Evolutionary conservation across 2,888 invertebrate species (phyloP), one percentile per base, ranked within the genome.

Genomic region (Drosophila kambysellisi): DNA sequence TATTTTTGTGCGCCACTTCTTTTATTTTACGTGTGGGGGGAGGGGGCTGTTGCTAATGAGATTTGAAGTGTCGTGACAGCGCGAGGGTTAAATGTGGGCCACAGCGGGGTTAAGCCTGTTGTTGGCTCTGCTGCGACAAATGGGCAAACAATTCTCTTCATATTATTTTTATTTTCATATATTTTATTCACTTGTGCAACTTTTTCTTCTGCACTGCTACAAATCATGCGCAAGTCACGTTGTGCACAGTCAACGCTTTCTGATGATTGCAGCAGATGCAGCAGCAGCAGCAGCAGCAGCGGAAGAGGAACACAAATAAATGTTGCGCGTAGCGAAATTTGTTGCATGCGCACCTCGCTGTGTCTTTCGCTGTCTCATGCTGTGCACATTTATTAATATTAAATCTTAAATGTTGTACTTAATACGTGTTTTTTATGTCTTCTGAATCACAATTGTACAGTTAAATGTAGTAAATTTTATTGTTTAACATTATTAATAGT

Each of bases 171-270:
- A 17, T 33, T 54, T 35, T 52, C 37, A 15, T 29, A 56, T 64
- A 65, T 61, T 65, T 71, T 64, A 58, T 74, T 75, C 81, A 59
- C 57, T 62, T 70, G 68, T 70, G 70, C 37, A 15, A 69, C 25
- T 25, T 25, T 3, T 54, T 74, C 70, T 76, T 74, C 75, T 68
- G 73, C 82, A 70, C 86, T 56, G 88, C 81, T 80, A 77, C 83
- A 86, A 85, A 85, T 86, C 80, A 74, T 74, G 72, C 81, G 57
- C 74, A 69, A 87, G 85, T 76, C 84, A 85, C 88, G 88, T 88
- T 37, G 67, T 58, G 43, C 61, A 29, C 65, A 62, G 58, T 54
- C 77, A 35, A 50, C 71, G 57, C 7, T 53, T 29, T 46, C 9
- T 7, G 57, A 17, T 54, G 70, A 53, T 35, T 51, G 50, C 54